Base-by-base conservation (phyloP, 2,797 vertebrate species). In the Rhabdomys pumilio region DNA sequence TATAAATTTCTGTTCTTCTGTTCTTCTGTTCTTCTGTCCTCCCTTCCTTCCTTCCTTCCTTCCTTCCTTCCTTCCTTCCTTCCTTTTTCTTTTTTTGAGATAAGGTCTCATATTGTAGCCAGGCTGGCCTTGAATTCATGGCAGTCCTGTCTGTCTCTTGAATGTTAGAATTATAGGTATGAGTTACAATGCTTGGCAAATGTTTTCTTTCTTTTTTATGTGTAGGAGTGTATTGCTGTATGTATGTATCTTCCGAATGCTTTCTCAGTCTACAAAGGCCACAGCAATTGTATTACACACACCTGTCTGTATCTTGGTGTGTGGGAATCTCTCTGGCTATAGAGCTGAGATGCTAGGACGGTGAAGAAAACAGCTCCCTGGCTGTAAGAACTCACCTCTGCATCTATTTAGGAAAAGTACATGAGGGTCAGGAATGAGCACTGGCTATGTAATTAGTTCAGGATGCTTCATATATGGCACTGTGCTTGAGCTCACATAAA, bases 321-420 rank as follows among this genome's bases (percentile, higher is more conserved):
- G 29, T 80, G 47, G 81, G 44, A 44, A 17, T 47, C n/a, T 15
- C 67, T 50, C 53, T 89, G 89, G 50, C 34, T 61, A 55, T 22
- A 90, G 31, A 84, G 61, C 53, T 95, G 34, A 69, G 34, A 76
- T 79, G 7, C 77, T 83, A 4, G 34, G 29, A 13, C 9, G 61
- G 91, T 65, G 44, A 77, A 53, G 63, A 38, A 44, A 90, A 90
- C 11, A 82, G 67, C 41, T 86, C n/a, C 19, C 9, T 57, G 24
- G n/a, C 31, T 67, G 1, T 26, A 89, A 69, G 17, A 67, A 5
- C 31, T 86, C 73, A 85, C 44, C 24, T 89, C 47, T 90, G 50
- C 17, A 41, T 65, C 55, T 67, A 94, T 75, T 91, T 81, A 92
- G n/a, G 29, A 84, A 84, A 76, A 72, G 67, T n/a, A 69, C 19